These are phyloP conservation scores for Siniperca chuatsi DNA, from an alignment of 2,113 vertebrate genomes.

Conservation along the genomic window DNA sequence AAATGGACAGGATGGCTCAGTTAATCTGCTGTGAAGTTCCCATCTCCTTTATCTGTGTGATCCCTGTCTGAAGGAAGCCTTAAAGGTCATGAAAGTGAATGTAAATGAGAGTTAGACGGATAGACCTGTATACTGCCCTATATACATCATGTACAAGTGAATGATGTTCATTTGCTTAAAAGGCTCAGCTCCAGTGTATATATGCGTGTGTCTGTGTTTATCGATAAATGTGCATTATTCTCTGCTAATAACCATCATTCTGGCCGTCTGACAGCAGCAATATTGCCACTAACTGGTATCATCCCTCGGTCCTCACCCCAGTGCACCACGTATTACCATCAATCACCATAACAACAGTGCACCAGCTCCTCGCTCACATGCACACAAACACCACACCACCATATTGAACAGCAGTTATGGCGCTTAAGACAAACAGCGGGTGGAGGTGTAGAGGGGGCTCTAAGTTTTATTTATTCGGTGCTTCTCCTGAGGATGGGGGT, in stretches of 20 bases:
- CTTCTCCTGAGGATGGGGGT: slow-evolving; percentile 43
- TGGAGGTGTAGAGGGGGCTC: background rate
- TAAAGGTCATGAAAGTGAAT: slow-evolving; percentile 42
- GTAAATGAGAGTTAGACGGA: slow-evolving; percentile 22
- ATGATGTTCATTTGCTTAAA: background rate
- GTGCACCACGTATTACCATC: slow-evolving; percentile 23
- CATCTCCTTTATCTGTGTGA: slow-evolving; percentile 43
- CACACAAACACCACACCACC: slow-evolving; percentile 4
- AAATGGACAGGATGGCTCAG: slow-evolving; percentile 22
- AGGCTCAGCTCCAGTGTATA: background rate
- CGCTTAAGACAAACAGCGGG: background rate
- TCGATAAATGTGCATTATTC: background rate
- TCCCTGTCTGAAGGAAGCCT: slow-evolving; percentile 45
- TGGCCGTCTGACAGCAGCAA: slow-evolving; percentile 1
- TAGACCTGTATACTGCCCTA: background rate
- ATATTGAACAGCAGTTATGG: slow-evolving; percentile 8
- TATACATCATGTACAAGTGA: slow-evolving; percentile 7
- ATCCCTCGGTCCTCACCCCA: background rate
- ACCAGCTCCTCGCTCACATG: background rate
- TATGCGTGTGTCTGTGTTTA: background rate
- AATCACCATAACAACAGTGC: slow-evolving; percentile 30
- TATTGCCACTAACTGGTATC: slow-evolving; percentile 23
- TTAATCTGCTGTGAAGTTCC: slow-evolving; percentile 36
- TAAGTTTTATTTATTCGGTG: slow-evolving; percentile 61
- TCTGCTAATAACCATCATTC: slow-evolving; percentile 6